Percentiles rank a stretch among this genome's conserved stretches.
phyloP scores from a whole-genome alignment of 30 jellyfish, hydroid and myxozoan genomes.

The Catostylus mosaicus region DNA sequence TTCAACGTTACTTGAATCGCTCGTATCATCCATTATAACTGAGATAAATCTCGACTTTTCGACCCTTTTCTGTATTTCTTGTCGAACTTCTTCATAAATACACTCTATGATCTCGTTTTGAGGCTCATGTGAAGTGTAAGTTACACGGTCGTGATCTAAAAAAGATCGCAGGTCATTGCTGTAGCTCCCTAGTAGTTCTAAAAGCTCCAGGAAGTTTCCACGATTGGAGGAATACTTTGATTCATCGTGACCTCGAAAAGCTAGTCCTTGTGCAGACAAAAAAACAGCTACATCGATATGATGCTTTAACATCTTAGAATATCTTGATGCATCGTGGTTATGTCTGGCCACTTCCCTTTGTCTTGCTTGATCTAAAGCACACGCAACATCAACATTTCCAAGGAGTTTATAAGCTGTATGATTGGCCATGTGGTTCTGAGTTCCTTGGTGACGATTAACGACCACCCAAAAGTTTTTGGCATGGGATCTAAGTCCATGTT shows the following conservation, averaged over 20 bases:
- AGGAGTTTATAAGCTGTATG: not conserved
- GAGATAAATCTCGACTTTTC: not conserved
- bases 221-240: no score
- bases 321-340: not conserved
- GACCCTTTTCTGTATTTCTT: not conserved
- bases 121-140: not conserved
- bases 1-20: not conserved
- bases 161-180: not conserved
- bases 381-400: not conserved
- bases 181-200: not conserved
- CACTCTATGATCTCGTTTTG: not conserved
- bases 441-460: no score
- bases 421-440: not conserved
- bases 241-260: not conserved
- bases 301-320: not conserved
- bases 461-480: no score
- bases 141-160: not conserved
- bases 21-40: not conserved
- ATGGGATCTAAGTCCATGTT: no score
- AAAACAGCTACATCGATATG: not conserved
- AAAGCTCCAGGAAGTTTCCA: no score
- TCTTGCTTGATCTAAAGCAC: not conserved
- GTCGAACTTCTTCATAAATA: no score
- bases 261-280: not conserved
- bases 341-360: not conserved